These are phyloP conservation scores for Limenitis camilla DNA, from an alignment of 2,888 invertebrate genomes.

Conservation along the genomic window DNA sequence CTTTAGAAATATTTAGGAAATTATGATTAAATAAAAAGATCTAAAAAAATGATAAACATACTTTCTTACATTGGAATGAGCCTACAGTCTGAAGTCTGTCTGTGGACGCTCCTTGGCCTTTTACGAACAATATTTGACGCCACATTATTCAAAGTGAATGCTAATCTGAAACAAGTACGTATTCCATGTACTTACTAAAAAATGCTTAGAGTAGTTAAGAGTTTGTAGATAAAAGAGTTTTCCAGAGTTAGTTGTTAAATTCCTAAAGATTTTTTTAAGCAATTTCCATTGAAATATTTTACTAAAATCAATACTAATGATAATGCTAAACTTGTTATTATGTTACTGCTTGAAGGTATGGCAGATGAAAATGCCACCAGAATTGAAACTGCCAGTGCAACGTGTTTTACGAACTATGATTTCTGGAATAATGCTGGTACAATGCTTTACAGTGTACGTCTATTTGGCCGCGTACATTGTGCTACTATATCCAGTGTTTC, in stretches of 20 bases:
- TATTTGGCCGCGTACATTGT: constrained; percentile 73
- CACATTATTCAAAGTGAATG: constrained; percentile 70
- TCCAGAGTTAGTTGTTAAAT: no score
- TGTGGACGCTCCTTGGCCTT: constrained; percentile 70
- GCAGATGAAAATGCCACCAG: constrained; percentile 65
- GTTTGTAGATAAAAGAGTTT: background rate
- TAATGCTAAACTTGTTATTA: background rate
- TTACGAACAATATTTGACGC: constrained; percentile 69
- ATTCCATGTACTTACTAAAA: background rate
- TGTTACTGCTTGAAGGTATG: constrained; percentile 49
- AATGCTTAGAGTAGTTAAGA: no score
- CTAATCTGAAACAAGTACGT: constrained; percentile 68
- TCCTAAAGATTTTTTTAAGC: no score
- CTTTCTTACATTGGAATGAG: constrained; percentile 64
- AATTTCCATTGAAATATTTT: no score
- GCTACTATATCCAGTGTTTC: constrained; percentile 71
- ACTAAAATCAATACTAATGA: background rate
- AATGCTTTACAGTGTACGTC: constrained; percentile 72
- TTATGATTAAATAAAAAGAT: no score
- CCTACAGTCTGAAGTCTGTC: constrained; percentile 66
- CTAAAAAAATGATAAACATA: constrained; percentile 61
- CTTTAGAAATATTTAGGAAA: no score
- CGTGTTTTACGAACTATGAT: constrained; percentile 66
- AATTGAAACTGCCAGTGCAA: constrained; percentile 56
- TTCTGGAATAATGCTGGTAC: constrained; percentile 66